Evolutionary conservation across 1,140 invertebrate genomes (phyloP).

Genomic region (Carposina sasakii): DNA sequence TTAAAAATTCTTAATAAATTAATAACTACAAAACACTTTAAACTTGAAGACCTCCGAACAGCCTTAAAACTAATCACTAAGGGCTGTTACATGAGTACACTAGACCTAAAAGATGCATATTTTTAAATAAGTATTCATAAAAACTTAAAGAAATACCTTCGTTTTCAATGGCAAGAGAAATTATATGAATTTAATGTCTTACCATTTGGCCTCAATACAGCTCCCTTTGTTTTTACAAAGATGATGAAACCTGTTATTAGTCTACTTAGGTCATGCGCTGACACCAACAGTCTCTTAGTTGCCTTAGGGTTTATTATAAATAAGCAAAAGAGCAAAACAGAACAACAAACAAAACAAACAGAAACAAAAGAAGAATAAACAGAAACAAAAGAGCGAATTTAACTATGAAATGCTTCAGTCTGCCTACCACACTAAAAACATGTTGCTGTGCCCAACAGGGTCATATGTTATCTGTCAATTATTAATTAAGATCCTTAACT

Average conservation of each 20-base stretch:
- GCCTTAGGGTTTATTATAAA: too few species aligned
- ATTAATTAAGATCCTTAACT: too few species aligned
- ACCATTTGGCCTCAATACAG: slow-evolving; percentile 1
- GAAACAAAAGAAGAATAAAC: too few species aligned
- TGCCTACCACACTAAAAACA: too few species aligned
- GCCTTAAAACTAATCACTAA: background rate
- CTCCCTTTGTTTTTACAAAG: slow-evolving; percentile 4
- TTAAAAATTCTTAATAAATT: background rate
- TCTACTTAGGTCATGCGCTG: too few species aligned
- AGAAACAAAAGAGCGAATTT: too few species aligned
- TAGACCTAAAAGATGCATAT: slow-evolving; percentile 10
- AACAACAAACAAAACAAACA: too few species aligned
- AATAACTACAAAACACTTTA: slow-evolving; percentile 2
- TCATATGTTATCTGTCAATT: too few species aligned
- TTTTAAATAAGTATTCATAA: slow-evolving; percentile 3
- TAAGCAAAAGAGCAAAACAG: too few species aligned
- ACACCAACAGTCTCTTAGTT: too few species aligned
- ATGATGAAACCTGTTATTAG: background rate
- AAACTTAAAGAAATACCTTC: slow-evolving; percentile 1
- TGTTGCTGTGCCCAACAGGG: too few species aligned
- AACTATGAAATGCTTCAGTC: too few species aligned
- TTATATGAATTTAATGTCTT: slow-evolving; percentile 5
- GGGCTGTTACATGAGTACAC: background rate
- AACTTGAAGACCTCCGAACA: slow-evolving; percentile 6
- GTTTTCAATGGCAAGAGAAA: background rate